These are phyloP conservation scores for Holothuria glaberrima DNA, from an alignment of 35 echinoderm and acorn worm species.

Conservation along the genomic window DNA sequence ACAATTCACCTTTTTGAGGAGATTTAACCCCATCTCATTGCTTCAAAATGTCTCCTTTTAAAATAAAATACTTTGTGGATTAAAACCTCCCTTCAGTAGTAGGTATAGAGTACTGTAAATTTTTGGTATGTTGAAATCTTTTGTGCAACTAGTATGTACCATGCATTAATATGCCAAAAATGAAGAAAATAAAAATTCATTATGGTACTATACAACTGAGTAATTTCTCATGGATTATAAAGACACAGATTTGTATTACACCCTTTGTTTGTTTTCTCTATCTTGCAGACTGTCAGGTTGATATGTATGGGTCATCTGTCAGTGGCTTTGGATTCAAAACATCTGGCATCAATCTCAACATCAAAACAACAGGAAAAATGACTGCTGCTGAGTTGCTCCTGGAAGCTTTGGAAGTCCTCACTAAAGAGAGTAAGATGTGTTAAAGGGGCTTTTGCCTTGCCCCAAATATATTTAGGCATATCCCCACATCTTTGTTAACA, in stretches of 20 bases:
- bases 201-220: neutral
- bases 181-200: neutral
- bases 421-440: neutral
- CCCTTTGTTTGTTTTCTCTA: neutral
- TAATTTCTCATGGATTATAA: neutral
- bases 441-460: no score
- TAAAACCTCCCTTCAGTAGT: no score
- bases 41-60: no score
- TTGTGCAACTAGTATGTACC: no score
- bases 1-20: no score
- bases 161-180: neutral
- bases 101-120: no score
- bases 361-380: conserved; percentile 57
- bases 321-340: conserved; percentile 95
- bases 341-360: conserved; percentile 85
- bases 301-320: conserved; percentile 91
- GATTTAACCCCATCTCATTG: no score
- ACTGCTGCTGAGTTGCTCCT: conserved; percentile 66
- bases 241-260: neutral
- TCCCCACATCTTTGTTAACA: no score
- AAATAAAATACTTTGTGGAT: no score
- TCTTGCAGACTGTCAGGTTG: conserved; percentile 65
- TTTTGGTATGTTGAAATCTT: no score
- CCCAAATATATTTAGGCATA: no score
- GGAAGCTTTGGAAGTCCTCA: neutral